These are phyloP conservation scores for Aphelocoma californica DNA, from an alignment of 2,797 vertebrate species.

Conservation along the genomic window DNA sequence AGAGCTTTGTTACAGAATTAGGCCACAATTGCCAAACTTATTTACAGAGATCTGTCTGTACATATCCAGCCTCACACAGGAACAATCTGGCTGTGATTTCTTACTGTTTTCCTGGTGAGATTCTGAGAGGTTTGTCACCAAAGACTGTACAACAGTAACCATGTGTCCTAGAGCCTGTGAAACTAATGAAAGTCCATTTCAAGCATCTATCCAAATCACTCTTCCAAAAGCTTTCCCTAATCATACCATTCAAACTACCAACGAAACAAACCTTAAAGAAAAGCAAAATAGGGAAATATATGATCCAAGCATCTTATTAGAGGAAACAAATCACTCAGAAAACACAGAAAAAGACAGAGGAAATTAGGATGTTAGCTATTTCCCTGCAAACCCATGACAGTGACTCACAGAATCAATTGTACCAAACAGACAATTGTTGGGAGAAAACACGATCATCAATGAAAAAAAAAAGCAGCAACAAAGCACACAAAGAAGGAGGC, in stretches of 20 bases:
- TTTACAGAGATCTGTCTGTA: neutral
- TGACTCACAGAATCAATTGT: slow-evolving; percentile 57
- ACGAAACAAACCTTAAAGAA: neutral
- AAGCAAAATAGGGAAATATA: neutral
- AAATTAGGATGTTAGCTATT: slow-evolving; percentile 1
- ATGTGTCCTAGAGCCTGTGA: neutral
- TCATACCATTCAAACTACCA: neutral
- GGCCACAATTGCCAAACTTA: neutral
- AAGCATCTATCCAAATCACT: neutral
- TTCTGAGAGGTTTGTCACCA: neutral
- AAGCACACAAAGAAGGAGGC: slow-evolving; percentile 39
- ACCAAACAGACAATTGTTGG: slow-evolving; percentile 40
- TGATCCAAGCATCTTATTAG: neutral
- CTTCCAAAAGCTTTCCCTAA: neutral
- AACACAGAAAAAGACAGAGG: neutral
- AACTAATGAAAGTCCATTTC: neutral
- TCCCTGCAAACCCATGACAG: slow-evolving; percentile 41
- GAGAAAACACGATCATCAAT: slow-evolving; percentile 34
- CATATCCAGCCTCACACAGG: neutral
- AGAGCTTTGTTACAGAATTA: neutral
- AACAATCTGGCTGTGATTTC: neutral
- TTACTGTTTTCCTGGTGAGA: neutral
- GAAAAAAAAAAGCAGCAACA: slow-evolving; percentile 55
- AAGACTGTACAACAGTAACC: neutral
- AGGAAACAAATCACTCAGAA: neutral